Evolutionary conservation across 1,140 invertebrate species (phyloP), one percentile per base, ranked within the genome.

Genomic region (Telenomus remus): DNA sequence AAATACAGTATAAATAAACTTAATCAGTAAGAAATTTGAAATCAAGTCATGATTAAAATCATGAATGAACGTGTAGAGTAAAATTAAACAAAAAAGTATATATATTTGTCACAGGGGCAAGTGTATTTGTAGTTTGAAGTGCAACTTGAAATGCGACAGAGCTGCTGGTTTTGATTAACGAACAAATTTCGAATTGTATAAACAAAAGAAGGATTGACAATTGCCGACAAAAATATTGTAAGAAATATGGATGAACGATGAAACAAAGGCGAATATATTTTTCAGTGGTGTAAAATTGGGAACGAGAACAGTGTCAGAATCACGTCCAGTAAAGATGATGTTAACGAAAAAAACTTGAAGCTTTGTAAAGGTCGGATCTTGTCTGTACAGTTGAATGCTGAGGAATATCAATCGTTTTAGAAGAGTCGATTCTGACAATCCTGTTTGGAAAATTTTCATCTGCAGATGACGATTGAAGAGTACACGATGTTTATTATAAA

Each of bases 401-500:
- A 66, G 69, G 43, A 49, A 71, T 79, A 76, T 76, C 72, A 73
- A 71, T 66, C 59, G 51, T 68, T 75, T 66, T 69, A 69, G 65
- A 69, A 56, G 64, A 78, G 51, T 55, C 50, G 54, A 70, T 44
- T 61, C 44, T 48, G 51, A 46, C 73, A 73, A 47, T 74, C 61
- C 61, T 70, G 55, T 79, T 79, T 74, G 59, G 46, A 53, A 63
- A 10, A 68, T 53, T 69, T 57, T 53, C 37, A 76, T 69, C 55
- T 72, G 16, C 55, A 61, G 59, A 75, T 46, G 73, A 34, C 34
- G 48, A 70, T 71, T 66, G 71, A 68, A 79, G n/a, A n/a, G 15
- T 70, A 76, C 55, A 60, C 43, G 44, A 79, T 49, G 51, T 74
- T 79, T 78, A 75, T 76, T 71, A 68, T 80, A 80, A 65, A 43